Conservation (phyloP, 2,797 vertebrate species). For the Ptychadena robeensis region DNA sequence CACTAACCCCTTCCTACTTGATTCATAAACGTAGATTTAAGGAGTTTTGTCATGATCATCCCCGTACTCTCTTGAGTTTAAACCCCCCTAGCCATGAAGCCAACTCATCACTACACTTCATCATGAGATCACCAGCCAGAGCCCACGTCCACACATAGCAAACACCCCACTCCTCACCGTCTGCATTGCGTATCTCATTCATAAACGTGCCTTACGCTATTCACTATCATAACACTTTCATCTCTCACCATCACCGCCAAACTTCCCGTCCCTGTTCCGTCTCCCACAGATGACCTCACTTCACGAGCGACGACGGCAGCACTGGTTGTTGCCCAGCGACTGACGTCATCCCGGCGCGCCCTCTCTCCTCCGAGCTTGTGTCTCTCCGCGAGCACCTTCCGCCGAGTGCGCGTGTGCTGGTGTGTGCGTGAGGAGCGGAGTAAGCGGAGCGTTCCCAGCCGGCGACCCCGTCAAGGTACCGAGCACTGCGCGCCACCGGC, state of each 20-base stretch:
- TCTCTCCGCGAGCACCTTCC: conserved; percentile 56
- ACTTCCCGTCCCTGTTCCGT: accelerated
- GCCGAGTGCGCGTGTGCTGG: conserved; percentile 46
- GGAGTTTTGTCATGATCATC: too few relatives aligned
- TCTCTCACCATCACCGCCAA: not conserved
- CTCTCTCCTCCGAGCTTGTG: conserved; percentile 52
- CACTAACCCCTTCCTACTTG: too few relatives aligned
- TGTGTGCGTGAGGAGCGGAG: not conserved
- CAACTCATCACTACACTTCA: too few relatives aligned
- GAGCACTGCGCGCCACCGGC: not conserved
- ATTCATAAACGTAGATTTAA: too few relatives aligned
- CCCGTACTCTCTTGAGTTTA: too few relatives aligned
- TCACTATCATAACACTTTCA: not conserved
- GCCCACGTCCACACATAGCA: too few relatives aligned
- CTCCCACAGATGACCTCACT: conserved; percentile 9
- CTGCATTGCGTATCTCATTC: too few relatives aligned
- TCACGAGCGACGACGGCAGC: conserved; percentile 35
- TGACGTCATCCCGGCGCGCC: conserved; percentile 61
- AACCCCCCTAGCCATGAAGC: too few relatives aligned
- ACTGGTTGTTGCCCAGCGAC: conserved; percentile 60
- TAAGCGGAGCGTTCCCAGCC: not conserved
- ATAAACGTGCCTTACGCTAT: too few relatives aligned
- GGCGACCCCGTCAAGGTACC: conserved; percentile 33
- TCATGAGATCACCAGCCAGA: too few relatives aligned
- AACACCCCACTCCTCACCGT: too few relatives aligned